A percentile compares a stretch with the other conserved stretches of the same genome.
These are phyloP conservation scores for Megalonaias nervosa DNA, from an alignment of 1,140 invertebrate genomes.

Conservation along the genomic window DNA sequence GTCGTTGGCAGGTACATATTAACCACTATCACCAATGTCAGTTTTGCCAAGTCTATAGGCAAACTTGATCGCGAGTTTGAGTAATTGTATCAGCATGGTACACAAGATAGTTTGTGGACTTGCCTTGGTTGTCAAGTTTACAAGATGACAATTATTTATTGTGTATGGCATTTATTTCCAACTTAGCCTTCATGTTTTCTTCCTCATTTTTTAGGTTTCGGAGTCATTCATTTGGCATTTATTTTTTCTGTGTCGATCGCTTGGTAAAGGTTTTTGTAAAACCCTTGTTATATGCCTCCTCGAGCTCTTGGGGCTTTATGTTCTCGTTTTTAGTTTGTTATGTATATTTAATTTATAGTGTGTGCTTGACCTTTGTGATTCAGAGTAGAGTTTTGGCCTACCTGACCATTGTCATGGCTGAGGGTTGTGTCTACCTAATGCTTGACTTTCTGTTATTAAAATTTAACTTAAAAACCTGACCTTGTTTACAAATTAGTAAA, in stretches of 20 bases:
- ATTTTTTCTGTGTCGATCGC: neutral
- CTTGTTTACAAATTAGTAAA: too few species aligned
- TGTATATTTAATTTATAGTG: too few species aligned
- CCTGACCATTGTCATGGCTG: too few species aligned
- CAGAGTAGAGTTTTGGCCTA: too few species aligned
- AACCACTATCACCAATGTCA: neutral
- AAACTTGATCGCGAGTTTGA: neutral
- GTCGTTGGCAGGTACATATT: neutral
- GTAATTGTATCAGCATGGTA: neutral
- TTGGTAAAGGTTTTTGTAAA: neutral
- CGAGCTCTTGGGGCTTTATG: neutral
- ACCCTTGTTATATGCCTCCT: neutral
- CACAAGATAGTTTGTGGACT: neutral
- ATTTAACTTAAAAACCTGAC: too few species aligned
- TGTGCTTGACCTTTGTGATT: too few species aligned
- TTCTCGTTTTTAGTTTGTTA: too few species aligned
- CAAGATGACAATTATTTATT: too few species aligned
- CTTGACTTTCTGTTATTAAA: too few species aligned
- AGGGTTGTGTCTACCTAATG: too few species aligned
- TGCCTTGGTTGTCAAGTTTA: neutral
- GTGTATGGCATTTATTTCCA: too few species aligned
- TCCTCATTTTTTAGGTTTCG: neutral
- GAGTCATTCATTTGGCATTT: neutral
- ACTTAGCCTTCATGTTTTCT: slow-evolving; percentile 2
- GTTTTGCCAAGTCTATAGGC: neutral